A percentile compares a stretch with the other conserved stretches of the same genome.
Evolutionary conservation across 2,113 vertebrate species (phyloP).

Genomic region (Aspiorhynchus laticeps): DNA sequence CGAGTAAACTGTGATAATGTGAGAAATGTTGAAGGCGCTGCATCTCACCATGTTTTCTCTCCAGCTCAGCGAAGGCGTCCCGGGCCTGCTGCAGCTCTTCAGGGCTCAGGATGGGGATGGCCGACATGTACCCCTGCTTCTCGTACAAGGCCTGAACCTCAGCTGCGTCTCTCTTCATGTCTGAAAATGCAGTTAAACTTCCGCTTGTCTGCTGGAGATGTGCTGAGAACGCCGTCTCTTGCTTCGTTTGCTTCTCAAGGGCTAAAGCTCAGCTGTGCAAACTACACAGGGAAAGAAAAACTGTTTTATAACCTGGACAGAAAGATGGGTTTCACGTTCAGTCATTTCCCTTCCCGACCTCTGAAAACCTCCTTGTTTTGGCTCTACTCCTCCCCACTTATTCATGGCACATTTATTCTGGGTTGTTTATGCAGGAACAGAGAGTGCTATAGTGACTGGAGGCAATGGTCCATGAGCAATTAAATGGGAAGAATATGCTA

Average conservation of each 20-base stretch:
- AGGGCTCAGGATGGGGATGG: conserved; percentile 67
- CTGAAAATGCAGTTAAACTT: conserved; percentile 23
- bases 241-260: not conserved
- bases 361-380: conserved; percentile 30
- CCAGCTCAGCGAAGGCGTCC: conserved; percentile 69
- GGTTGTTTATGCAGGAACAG: conserved; percentile 45
- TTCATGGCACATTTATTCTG: conserved; percentile 48
- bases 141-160: conserved; percentile 61
- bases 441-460: conserved; percentile 1
- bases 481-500: conserved; percentile 27
- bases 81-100: conserved; percentile 69
- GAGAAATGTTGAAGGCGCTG: no score
- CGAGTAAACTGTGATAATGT: no score
- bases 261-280: not conserved
- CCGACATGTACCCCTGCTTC: conserved; percentile 71
- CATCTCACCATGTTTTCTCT: conserved; percentile 76
- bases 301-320: conserved; percentile 46
- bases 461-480: conserved; percentile 14
- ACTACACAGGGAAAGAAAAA: not conserved
- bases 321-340: not conserved
- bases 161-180: conserved; percentile 57
- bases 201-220: conserved; percentile 19
- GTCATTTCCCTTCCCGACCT: conserved; percentile 19
- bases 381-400: not conserved
- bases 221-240: not conserved